Percentiles rank a stretch among this genome's conserved stretches.
Evolutionary conservation across 2,113 vertebrate genomes (phyloP).

Genomic region (Ptyas mucosa): DNA sequence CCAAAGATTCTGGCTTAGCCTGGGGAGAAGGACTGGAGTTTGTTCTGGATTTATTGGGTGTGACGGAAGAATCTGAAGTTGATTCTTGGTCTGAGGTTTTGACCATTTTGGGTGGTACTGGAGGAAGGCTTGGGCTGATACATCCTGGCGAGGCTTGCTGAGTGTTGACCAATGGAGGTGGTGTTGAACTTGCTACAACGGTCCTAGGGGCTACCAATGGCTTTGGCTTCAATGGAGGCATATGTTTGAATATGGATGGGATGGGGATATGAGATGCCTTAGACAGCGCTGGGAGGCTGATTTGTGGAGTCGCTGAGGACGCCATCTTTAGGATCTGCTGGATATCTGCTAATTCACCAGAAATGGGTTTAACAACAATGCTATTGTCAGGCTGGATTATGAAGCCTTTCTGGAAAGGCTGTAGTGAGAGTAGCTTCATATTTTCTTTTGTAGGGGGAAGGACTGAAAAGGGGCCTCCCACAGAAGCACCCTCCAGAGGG

Average conservation of each 20-base stretch:
- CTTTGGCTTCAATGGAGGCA: conserved; percentile 92
- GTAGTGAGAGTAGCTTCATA: conserved; percentile 84
- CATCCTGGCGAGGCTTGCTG: conserved; percentile 92
- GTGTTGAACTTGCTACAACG: conserved; percentile 83
- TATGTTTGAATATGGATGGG: conserved; percentile 80
- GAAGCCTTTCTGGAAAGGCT: conserved; percentile 90
- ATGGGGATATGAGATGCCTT: conserved; percentile 78
- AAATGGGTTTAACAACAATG: conserved; percentile 78
- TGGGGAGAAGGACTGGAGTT: conserved; percentile 57
- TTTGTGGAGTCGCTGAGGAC: conserved; percentile 80
- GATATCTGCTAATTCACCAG: conserved; percentile 87
- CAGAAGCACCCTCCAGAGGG: conserved; percentile 76
- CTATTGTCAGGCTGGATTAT: conserved; percentile 87
- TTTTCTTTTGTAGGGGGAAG: conserved; percentile 78
- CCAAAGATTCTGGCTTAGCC: conserved; percentile 62
- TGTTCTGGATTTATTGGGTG: conserved; percentile 64
- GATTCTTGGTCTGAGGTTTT: conserved; percentile 73
- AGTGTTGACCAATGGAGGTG: conserved; percentile 85
- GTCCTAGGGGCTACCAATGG: conserved; percentile 86
- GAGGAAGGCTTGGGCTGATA: conserved; percentile 88
- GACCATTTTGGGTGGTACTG: conserved; percentile 75
- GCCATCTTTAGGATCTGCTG: conserved; percentile 96
- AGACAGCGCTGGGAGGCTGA: conserved; percentile 84
- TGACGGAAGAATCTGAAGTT: conserved; percentile 61
- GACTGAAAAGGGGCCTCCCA: conserved; percentile 75